Base-by-base conservation (phyloP, 1,140 invertebrate species). In the Drosophila navojoa region DNA sequence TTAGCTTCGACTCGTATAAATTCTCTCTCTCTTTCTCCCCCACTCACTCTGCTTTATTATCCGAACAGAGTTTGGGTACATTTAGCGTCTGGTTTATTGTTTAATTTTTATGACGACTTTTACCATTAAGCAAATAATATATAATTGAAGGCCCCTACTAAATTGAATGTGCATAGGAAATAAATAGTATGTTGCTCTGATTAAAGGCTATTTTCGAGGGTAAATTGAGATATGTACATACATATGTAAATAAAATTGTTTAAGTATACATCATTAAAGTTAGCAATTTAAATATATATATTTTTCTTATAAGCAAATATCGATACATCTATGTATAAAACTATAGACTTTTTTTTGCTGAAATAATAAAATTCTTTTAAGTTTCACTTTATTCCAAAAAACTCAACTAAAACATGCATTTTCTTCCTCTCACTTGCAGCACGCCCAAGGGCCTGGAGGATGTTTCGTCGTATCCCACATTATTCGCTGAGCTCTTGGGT, bases 371-470 rank as follows among this genome's bases (percentile, higher is more conserved):
- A 32, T 0, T 2, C 2, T 0, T 7, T 32, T 32, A 32, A 32
- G 1, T 32, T 32, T 32, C 9, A 32, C 32, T 32, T 32, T 9
- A 32, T 32, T 32, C 32, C 32, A 32, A 32, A 9, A 32, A 32
- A 32, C 47, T 27, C 2, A 6, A 25, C 5, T 22, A 13, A 25
- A n/a, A 13, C 7, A n/a, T 27, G 29, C 5, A 13, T 50, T 11
- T 13, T 5, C 19, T 57, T 3, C 6, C 5, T 29, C 11, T 42
- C 27, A 1, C 25, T 93, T 93, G 45, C 92, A 97, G 96, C 91
- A 97, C 96, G 53, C 95, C 96, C 25, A 94, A 95, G 91, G 97
- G 97, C 13, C 93, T 98, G 45, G 97, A 98, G 93, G 97, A 98
- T 91, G 97, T 98, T 6, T 97, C 97, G 1, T 96, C 95, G 71